Evolutionary conservation across 2,888 invertebrate species (phyloP).

Genomic region (Eupithecia dodoneata): DNA sequence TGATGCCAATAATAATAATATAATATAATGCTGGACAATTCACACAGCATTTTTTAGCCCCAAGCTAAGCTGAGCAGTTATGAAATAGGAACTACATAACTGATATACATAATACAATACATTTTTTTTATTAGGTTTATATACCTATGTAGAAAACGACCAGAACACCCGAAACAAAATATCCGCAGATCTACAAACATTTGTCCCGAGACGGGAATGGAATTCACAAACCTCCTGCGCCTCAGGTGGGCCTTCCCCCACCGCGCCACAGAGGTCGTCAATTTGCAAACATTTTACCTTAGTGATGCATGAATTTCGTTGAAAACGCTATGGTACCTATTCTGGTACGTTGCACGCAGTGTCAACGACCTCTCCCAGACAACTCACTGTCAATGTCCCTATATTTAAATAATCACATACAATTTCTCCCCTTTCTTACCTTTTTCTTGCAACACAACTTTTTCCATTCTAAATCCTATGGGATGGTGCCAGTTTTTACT

Average conservation of each 20-base stretch:
- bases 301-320: neutral
- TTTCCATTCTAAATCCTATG: slow-evolving; percentile 40
- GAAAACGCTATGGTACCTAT: neutral
- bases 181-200: too few species aligned
- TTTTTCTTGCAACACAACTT: slow-evolving; percentile 27
- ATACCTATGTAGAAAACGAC: too few species aligned
- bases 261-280: neutral
- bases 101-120: too few species aligned
- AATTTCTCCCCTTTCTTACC: slow-evolving; percentile 27
- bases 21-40: too few species aligned
- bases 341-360: neutral
- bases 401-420: slow-evolving; percentile 31
- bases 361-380: slow-evolving; percentile 15
- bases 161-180: too few species aligned
- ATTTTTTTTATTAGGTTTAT: too few species aligned
- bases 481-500: slow-evolving; percentile 46
- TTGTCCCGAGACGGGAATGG: too few species aligned
- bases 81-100: too few species aligned
- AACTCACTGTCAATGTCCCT: slow-evolving; percentile 20
- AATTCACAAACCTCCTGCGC: too few species aligned
- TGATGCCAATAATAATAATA: neutral
- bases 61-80: too few species aligned
- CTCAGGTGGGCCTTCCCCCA: too few species aligned
- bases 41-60: too few species aligned
- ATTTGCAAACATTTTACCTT: neutral